Base-by-base conservation (phyloP, 2,888 invertebrate genomes). In the Liopterus haemorrhoidalis region DNA sequence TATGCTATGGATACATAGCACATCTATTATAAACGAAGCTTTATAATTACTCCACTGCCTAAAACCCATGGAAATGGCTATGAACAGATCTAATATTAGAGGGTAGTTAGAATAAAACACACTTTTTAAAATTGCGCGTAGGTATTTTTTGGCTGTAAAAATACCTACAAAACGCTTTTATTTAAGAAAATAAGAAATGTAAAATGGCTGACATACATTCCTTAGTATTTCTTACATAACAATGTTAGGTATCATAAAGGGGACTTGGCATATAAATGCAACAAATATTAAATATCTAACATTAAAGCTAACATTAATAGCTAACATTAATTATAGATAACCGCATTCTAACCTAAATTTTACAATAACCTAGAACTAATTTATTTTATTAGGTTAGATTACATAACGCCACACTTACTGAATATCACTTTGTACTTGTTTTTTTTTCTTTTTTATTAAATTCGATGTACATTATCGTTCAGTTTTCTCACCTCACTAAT, bases 161-260 rank as follows among this genome's bases (percentile, higher is more conserved):
- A 41, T 37, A 46, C 24, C 42, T 20, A 41, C 19, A 27, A 2
- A 27, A 24, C 22, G 25, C 11, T 31, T 49, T 46, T 37, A 41
- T 42, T 44, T 48, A 37, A 39, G 41, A 48, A 43, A 49, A 41
- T 44, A 41, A 45, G 43, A 46, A 49, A 49, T 49, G 49, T 47
- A 49, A 46, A 46, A 49, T 49, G 49, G 49, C 49, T 49, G 49
- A 36, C 36, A 46, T 49, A 49, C 49, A 49, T 49, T 49, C 41
- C 46, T 43, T 39, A 28, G 19, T 39, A 43, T 38, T 9, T 39
- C 45, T 45, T 39, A 38, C 21, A 39, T n/a, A n/a, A n/a, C 14
- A 11, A 27, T 27, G 14, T 27, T 11, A 14, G 28, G 28, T 11
- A 27, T 14, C 28, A 12, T 27, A 27, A 5, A 27, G 14, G 14